Conservation (phyloP, 92 coral and sea anemone genomes). For the Phenganax stokvisi region DNA sequence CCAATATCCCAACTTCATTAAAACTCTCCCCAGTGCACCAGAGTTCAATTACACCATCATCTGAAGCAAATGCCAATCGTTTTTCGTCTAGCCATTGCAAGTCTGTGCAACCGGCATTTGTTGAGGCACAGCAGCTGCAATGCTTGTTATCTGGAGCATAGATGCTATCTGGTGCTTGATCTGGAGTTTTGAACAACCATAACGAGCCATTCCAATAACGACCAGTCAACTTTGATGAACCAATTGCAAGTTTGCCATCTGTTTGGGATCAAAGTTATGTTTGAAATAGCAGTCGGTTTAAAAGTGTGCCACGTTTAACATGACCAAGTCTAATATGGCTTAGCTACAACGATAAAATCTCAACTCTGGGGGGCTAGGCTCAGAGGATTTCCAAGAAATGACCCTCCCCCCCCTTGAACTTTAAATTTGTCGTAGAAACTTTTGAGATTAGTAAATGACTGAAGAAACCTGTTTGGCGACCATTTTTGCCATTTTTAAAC, state of each 20-base stretch:
- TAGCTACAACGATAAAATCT: too few species aligned
- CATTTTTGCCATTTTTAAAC: too few species aligned
- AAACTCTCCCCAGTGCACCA: slow-evolving; percentile 79
- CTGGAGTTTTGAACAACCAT: slow-evolving; percentile 88
- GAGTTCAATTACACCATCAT: slow-evolving; percentile 72
- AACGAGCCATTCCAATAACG: slow-evolving; percentile 94
- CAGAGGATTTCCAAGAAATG: too few species aligned
- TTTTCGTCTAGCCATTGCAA: slow-evolving; percentile 79
- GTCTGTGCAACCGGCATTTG: slow-evolving; percentile 85
- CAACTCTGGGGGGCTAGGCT: too few species aligned
- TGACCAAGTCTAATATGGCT: too few species aligned
- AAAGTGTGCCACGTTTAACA: too few species aligned
- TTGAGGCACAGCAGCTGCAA: slow-evolving; percentile 69
- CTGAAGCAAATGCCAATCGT: slow-evolving; percentile 73
- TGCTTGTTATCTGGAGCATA: slow-evolving; percentile 76
- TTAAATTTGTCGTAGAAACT: too few species aligned
- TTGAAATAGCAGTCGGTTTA: too few species aligned
- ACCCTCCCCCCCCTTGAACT: too few species aligned
- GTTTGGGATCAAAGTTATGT: neutral
- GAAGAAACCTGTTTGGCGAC: too few species aligned
- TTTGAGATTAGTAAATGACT: too few species aligned
- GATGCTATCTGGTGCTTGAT: slow-evolving; percentile 81
- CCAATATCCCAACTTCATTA: slow-evolving; percentile 74
- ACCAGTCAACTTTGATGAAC: slow-evolving; percentile 78
- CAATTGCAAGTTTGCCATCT: slow-evolving; percentile 86